phyloP scores from a whole-genome alignment of 2,113 vertebrate species.

The Prietella phreatophila region DNA sequence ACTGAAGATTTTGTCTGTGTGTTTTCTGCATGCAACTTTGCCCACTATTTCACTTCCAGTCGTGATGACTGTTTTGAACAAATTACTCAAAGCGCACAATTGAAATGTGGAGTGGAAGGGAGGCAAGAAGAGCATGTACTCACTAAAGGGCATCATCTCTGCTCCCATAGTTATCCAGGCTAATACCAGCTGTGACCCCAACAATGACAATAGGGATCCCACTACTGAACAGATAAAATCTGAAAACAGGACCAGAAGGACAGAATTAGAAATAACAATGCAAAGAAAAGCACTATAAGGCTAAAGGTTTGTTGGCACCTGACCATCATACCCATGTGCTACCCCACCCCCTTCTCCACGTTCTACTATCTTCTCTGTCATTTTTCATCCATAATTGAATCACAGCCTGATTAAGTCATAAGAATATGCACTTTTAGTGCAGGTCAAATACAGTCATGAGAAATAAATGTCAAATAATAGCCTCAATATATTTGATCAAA shows the following conservation, averaged over 20 bases:
- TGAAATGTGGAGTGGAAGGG: background rate
- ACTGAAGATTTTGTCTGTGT: background rate
- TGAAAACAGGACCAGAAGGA: slow-evolving; percentile 53
- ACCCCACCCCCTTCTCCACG: no score
- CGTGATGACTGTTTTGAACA: slow-evolving; percentile 27
- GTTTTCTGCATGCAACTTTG: slow-evolving; percentile 1
- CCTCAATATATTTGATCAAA: background rate
- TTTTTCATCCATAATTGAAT: background rate
- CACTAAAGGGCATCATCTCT: slow-evolving; percentile 78
- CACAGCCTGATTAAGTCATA: background rate
- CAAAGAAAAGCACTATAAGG: background rate
- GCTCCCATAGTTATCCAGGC: slow-evolving; percentile 82
- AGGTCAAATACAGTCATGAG: background rate
- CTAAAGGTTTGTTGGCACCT: background rate
- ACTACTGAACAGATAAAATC: slow-evolving; percentile 83
- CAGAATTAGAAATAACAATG: background rate
- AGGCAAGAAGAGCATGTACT: slow-evolving; percentile 63
- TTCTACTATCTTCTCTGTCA: background rate
- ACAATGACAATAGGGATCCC: slow-evolving; percentile 85
- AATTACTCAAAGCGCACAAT: slow-evolving; percentile 13
- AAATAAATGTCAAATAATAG: background rate
- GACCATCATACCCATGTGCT: background rate
- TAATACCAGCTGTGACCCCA: slow-evolving; percentile 81
- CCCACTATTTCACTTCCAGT: background rate
- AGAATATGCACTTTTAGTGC: background rate